Conservation (phyloP, 1,140 invertebrate species). For the Elymnias hypermnestra region DNA sequence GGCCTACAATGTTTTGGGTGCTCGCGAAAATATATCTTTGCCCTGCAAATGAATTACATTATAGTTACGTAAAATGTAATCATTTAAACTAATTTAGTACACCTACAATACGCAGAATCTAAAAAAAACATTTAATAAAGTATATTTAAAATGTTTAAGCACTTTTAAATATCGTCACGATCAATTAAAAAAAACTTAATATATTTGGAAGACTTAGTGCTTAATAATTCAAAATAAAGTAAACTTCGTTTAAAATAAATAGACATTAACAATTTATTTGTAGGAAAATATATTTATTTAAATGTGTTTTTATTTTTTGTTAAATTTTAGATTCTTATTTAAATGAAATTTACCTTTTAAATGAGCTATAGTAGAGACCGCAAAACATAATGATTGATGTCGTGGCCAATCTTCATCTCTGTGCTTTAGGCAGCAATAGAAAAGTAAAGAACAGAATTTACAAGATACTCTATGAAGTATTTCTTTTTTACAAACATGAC, state of each 20-base stretch:
- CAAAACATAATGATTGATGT: constrained; percentile 68
- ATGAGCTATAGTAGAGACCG: constrained; percentile 66
- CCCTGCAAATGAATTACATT: constrained; percentile 25
- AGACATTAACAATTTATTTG: too few relatives aligned
- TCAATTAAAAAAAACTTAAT: too few relatives aligned
- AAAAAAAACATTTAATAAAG: too few relatives aligned
- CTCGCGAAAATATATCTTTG: constrained; percentile 74
- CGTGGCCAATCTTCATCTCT: constrained; percentile 66
- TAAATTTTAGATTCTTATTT: too few relatives aligned
- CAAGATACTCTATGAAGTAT: constrained; percentile 56
- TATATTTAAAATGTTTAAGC: too few relatives aligned
- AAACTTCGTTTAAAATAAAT: too few relatives aligned
- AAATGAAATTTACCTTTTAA: constrained; percentile 55
- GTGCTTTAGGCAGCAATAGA: constrained; percentile 66
- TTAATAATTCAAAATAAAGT: too few relatives aligned
- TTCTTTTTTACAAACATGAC: constrained; percentile 65
- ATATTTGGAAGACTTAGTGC: too few relatives aligned
- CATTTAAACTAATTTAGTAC: too few relatives aligned
- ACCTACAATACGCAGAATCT: too few relatives aligned
- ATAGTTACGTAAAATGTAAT: neutral
- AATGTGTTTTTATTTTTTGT: too few relatives aligned
- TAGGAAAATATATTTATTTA: neutral
- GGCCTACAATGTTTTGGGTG: constrained; percentile 69
- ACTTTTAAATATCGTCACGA: too few relatives aligned
- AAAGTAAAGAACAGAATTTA: constrained; percentile 61